Conservation (phyloP, 2,113 vertebrate genomes). For the Anarrhichthys ocellatus region DNA sequence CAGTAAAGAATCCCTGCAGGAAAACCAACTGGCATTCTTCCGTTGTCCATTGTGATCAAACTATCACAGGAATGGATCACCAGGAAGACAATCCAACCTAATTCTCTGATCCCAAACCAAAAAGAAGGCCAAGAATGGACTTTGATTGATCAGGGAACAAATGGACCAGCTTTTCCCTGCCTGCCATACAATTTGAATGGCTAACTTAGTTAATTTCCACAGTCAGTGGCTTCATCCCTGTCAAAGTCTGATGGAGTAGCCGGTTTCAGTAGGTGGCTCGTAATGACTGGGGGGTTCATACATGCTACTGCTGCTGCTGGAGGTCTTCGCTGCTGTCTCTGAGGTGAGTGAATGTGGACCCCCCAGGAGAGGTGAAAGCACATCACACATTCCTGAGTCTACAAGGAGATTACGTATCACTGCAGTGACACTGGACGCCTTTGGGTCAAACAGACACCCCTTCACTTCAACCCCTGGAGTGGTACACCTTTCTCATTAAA, state of each 20-base stretch:
- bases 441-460: slow-evolving; percentile 51
- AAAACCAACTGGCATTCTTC: slow-evolving; percentile 74
- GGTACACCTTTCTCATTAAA: background rate
- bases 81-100: slow-evolving; percentile 64
- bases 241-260: slow-evolving; percentile 70
- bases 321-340: slow-evolving; percentile 55
- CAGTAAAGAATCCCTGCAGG: slow-evolving; percentile 74
- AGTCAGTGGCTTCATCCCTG: slow-evolving; percentile 63
- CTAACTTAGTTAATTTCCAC: slow-evolving; percentile 69
- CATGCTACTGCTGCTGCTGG: slow-evolving; percentile 64
- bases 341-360: slow-evolving; percentile 73
- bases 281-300: slow-evolving; percentile 42
- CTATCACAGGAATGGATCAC: slow-evolving; percentile 73
- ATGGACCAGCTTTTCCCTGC: slow-evolving; percentile 58
- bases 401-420: slow-evolving; percentile 76
- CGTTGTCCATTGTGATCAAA: slow-evolving; percentile 73
- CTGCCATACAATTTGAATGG: slow-evolving; percentile 66
- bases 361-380: slow-evolving; percentile 71
- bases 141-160: slow-evolving; percentile 78
- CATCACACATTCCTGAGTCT: slow-evolving; percentile 71
- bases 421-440: slow-evolving; percentile 34
- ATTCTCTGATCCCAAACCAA: slow-evolving; percentile 66
- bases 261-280: slow-evolving; percentile 55
- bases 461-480: slow-evolving; percentile 11
- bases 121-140: slow-evolving; percentile 51